These are phyloP conservation scores for Perodicticus potto DNA, from an alignment of 2,797 vertebrate genomes.

Conservation along the genomic window DNA sequence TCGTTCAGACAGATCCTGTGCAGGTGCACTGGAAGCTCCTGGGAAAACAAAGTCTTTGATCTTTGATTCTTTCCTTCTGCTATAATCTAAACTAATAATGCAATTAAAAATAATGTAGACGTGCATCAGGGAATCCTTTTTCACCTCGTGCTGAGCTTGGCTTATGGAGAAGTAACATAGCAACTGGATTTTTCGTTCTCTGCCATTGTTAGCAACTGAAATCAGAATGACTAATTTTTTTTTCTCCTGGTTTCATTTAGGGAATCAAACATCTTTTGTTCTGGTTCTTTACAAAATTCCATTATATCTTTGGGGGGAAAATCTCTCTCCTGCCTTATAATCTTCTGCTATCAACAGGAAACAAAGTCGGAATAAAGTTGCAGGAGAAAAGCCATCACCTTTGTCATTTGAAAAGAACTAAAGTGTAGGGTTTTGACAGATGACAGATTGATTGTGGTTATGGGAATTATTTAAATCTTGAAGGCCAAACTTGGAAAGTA, in stretches of 20 bases:
- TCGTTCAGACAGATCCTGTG: background rate
- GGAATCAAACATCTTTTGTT: constrained; percentile 55
- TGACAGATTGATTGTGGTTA: constrained; percentile 44
- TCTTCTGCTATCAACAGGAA: constrained; percentile 22
- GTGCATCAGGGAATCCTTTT: constrained; percentile 37
- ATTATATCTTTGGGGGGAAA: constrained; percentile 6
- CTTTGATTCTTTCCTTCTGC: constrained; percentile 9
- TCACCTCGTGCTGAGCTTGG: constrained; percentile 35
- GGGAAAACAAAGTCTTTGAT: background rate
- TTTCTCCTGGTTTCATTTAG: constrained; percentile 54
- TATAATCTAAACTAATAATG: constrained; percentile 23
- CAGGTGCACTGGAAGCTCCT: background rate
- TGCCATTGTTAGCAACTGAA: constrained; percentile 62
- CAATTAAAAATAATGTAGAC: background rate
- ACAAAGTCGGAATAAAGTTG: constrained; percentile 23
- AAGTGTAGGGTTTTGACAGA: constrained; percentile 50
- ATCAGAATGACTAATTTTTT: constrained; percentile 1
- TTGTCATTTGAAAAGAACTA: constrained; percentile 27
- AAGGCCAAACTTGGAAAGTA: constrained; percentile 27
- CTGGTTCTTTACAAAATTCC: constrained; percentile 55
- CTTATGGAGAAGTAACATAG: constrained; percentile 42
- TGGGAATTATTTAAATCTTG: constrained; percentile 57
- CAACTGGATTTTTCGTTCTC: constrained; percentile 44
- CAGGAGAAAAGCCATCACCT: constrained; percentile 38
- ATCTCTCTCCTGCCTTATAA: background rate